Base-by-base conservation (phyloP, 1,140 invertebrate genomes). In the Bombus difficillimus region DNA sequence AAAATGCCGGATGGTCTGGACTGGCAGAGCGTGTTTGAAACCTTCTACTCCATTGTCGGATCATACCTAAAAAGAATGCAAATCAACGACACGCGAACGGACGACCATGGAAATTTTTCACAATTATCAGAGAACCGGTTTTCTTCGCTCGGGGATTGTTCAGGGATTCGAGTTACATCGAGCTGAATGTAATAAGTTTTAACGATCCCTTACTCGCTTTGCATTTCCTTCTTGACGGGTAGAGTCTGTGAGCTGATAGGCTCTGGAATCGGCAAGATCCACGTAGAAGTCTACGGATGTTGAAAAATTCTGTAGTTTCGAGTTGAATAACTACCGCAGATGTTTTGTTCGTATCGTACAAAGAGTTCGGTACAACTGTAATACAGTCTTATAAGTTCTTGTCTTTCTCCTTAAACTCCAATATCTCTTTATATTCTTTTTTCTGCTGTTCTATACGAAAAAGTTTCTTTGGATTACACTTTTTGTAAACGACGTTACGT, bases 11-110 rank as follows among this genome's bases (percentile, higher is more conserved):
- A 43, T 28, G 64, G 43, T 37, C 53, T 57, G n/a, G 9, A 28
- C 47, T 9, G 53, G 8, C 41, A 59, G 22, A 53, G 37, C 37
- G 32, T 72, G 57, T 84, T 84, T 83, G 79, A 90, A 77, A 80
- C 79, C 37, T 28, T 47, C 69, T 73, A 64, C 18, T 25, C 22
- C 43, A 89, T 89, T 87, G 86, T 73, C 69, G 69, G 71, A 76
- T 81, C 64, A 64, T 22, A n/a, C 43, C 15, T 64, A 41, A 81
- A 85, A 90, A 89, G 81, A 89, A 89, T 87, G 80, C 43, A 87
- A 90, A 90, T 89, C 74, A 87, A 47, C 64, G 82, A 28, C 25
- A n/a, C 41, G 41, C 12, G 22, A 3, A 59, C 25, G n/a, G 25
- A 43, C 28, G 32, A 34, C 25, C 39, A 39, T 28, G 53, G 37